Percentiles rank a stretch among this genome's conserved stretches.
Evolutionary conservation across 2,797 vertebrate species (phyloP).

Genomic region (Hipposideros larvatus): DNA sequence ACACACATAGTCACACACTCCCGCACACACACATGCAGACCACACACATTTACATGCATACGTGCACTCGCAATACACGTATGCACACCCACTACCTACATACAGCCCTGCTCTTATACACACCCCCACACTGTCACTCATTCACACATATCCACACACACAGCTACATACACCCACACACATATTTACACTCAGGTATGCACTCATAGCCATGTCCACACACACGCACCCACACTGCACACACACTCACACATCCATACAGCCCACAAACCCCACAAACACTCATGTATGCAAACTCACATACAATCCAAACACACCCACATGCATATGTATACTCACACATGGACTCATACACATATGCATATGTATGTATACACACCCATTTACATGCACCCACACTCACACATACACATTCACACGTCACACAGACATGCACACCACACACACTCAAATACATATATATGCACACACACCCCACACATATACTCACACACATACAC

Average conservation of each 20-base stretch:
- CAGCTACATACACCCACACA: background rate
- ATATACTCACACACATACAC: background rate
- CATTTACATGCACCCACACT: background rate
- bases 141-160: background rate
- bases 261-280: background rate
- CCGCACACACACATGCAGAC: background rate
- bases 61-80: background rate
- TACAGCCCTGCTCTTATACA: too few relatives aligned
- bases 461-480: background rate
- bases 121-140: background rate
- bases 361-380: background rate
- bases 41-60: background rate
- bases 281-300: background rate
- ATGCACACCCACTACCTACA: background rate
- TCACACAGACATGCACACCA: background rate
- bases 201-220: background rate
- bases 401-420: background rate
- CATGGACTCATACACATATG: background rate
- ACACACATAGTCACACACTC: background rate
- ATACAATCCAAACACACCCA: background rate
- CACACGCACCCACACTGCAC: background rate
- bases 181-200: too few relatives aligned
- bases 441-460: background rate
- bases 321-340: background rate
- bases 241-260: background rate